A percentile compares a stretch with the other conserved stretches of the same genome.
Evolutionary conservation across 2,113 vertebrate species (phyloP).

Genomic region (Scalopus aquaticus): DNA sequence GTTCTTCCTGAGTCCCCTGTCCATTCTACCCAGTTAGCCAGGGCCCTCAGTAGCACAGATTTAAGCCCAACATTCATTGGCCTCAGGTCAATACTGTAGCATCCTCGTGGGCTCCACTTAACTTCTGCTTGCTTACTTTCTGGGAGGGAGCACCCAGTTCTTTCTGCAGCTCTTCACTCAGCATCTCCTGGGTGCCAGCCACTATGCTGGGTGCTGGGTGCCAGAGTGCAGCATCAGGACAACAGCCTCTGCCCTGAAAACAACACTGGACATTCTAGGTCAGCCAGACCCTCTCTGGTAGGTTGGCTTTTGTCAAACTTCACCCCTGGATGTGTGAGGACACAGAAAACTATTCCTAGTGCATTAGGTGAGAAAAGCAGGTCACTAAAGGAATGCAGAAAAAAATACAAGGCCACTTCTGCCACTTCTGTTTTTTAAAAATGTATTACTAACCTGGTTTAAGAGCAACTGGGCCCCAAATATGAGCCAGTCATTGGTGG

Average conservation of each 20-base stretch:
- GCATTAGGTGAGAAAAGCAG: not conserved
- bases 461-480: not conserved
- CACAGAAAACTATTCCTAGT: not conserved
- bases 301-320: not conserved
- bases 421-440: not conserved
- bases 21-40: not conserved
- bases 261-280: not conserved
- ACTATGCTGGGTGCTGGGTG: not conserved
- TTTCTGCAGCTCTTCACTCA: not conserved
- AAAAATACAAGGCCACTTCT: not conserved
- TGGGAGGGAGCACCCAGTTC: not conserved
- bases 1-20: not conserved
- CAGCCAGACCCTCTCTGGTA: not conserved
- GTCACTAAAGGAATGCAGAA: not conserved
- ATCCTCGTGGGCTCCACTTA: not conserved
- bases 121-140: not conserved
- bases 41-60: not conserved
- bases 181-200: not conserved
- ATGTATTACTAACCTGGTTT: not conserved
- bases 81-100: not conserved
- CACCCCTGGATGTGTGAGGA: not conserved
- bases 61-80: not conserved
- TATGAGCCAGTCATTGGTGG: not conserved
- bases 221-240: not conserved
- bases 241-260: not conserved